Evolutionary conservation across 2,888 invertebrate species (phyloP).

Genomic region (Alloscopus bannaensis): DNA sequence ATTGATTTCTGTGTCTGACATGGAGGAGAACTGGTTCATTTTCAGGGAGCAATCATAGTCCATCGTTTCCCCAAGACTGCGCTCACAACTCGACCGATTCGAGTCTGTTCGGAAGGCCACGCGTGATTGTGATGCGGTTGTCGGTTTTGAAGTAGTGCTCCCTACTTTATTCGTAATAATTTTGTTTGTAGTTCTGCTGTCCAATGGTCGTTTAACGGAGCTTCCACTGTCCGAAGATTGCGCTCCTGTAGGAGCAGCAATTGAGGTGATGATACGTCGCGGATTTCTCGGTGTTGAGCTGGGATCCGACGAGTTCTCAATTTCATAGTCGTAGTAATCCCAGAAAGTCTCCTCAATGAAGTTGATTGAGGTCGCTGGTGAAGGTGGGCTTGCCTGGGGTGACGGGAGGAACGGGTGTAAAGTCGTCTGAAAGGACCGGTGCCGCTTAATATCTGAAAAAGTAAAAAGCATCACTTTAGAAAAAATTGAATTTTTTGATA

Average conservation of each 20-base stretch:
- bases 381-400: conserved; percentile 60
- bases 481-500: no score
- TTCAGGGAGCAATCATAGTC: conserved; percentile 70
- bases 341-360: conserved; percentile 73
- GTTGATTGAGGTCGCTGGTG: conserved; percentile 71
- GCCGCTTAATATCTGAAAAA: conserved; percentile 67
- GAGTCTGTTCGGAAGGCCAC: conserved; percentile 65
- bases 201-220: conserved; percentile 17
- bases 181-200: conserved; percentile 23
- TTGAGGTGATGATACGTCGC: conserved; percentile 37
- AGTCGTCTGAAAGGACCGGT: conserved; percentile 71
- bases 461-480: no score
- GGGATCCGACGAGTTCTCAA: conserved; percentile 64
- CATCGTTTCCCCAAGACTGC: conserved; percentile 72
- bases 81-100: conserved; percentile 72
- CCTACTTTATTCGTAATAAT: conserved; percentile 7
- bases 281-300: conserved; percentile 59
- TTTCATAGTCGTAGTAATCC: conserved; percentile 73
- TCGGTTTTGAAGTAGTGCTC: conserved; percentile 20
- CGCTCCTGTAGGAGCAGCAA: no score
- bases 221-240: no score
- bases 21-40: conserved; percentile 55
- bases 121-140: no score
- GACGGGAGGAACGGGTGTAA: conserved; percentile 70
- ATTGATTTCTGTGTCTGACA: conserved; percentile 67